Base-by-base conservation (phyloP, 2,113 vertebrate species). In the Tetraodon nigroviridis region DNA sequence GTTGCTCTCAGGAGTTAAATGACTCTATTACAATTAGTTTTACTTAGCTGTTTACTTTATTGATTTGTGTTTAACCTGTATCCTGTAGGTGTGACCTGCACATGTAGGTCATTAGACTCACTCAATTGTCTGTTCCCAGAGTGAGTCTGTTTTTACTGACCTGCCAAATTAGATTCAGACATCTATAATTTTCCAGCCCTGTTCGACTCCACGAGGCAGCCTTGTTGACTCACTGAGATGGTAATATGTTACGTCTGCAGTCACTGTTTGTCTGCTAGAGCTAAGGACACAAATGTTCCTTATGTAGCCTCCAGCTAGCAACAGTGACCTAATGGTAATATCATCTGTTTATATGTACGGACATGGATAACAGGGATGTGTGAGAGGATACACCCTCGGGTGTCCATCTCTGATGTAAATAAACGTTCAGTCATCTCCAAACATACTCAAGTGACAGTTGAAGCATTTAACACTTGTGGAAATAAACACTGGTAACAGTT, bases 181-280 rank as follows among this genome's bases (percentile, higher is more conserved):
- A 64, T 54, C 20, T 20, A 52, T 37, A 37, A 11, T 37, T 37
- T 37, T 37, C 32, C 32, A 37, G 22, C 11, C 46, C 20, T 55
- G 29, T 54, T 42, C 51, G 18, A 78, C 54, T 69, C 11, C 55
- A 60, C 42, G 63, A 60, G 61, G 42, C 57, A 62, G 19, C 64
- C 48, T 55, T 37, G 46, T n/a, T 2, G 7, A 42, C 47, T 27
- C 20, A 16, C 24, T 1, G 7, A 52, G 68, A 81, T 19, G 57
- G 40, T 76, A 69, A 71, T 32, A 45, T 61, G 51, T 79, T 61
- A 16, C 63, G 54, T 63, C 55, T 67, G 58, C 76, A 77, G 69
- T 75, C 72, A 62, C 57, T 54, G 66, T 54, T 37, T 24, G 44
- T 55, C 47, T 46, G 55, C 45, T 62, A 3, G 27, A 51, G 49